Conservation (phyloP, 2,888 invertebrate genomes). For the Noctuana brunneofusca region DNA sequence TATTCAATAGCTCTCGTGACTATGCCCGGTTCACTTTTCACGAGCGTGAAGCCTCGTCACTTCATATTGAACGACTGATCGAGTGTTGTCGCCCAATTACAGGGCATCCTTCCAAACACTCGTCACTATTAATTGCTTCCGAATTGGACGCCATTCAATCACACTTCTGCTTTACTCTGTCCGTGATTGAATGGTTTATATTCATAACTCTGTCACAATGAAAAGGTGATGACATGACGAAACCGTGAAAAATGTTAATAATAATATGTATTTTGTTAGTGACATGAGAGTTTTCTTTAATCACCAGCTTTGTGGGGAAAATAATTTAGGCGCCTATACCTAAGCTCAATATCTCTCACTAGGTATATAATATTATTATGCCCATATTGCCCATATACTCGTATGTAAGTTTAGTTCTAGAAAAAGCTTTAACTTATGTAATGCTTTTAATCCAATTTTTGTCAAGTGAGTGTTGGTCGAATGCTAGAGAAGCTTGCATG, state of each 20-base stretch:
- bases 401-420: too few relatives aligned
- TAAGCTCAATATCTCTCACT: too few relatives aligned
- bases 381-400: too few relatives aligned
- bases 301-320: too few relatives aligned
- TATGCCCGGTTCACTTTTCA: slow-evolving; percentile 59
- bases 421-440: too few relatives aligned
- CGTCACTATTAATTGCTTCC: slow-evolving; percentile 64
- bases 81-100: slow-evolving; percentile 68
- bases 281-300: too few relatives aligned
- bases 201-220: slow-evolving; percentile 22
- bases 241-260: too few relatives aligned
- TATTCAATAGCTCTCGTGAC: slow-evolving; percentile 56
- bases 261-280: too few relatives aligned
- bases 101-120: slow-evolving; percentile 53
- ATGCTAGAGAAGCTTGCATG: background rate
- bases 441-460: background rate
- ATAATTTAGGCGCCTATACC: too few relatives aligned
- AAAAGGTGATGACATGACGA: background rate
- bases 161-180: slow-evolving; percentile 21
- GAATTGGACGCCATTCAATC: slow-evolving; percentile 50
- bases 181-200: slow-evolving; percentile 27
- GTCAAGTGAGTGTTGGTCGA: background rate
- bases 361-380: too few relatives aligned
- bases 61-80: slow-evolving; percentile 43
- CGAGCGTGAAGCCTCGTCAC: slow-evolving; percentile 49